Base-by-base conservation (phyloP, 1,140 invertebrate genomes). In the Coboldia fuscipes region DNA sequence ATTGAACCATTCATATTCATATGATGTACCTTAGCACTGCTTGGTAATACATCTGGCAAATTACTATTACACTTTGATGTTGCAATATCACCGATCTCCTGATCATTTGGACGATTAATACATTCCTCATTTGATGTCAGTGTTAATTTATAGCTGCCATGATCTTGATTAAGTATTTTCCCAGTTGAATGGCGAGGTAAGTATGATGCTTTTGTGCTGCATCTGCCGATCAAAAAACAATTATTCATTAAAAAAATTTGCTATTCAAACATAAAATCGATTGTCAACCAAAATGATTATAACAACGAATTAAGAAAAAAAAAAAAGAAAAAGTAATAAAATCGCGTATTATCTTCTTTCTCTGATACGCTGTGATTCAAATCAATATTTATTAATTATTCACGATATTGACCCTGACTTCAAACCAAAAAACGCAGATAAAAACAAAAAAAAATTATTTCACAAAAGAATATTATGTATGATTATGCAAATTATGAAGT, bases 201-300 rank as follows among this genome's bases (percentile, higher is more conserved):
- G 50, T 78, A 79, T 23, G 76, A 79, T 37, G 75, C 75, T 57
- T 81, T 80, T 13, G 76, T 78, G 45, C 78, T 73, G 43, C 70
- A 77, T 58, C 76, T 81, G 62, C 4, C 67, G 68, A 33, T 42
- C 45, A 42, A 47, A 34, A 31, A 39, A 22, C 38, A 20, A 4
- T n/a, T 24, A 24, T 7, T 34, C n/a, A n/a, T n/a, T n/a, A n/a
- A n/a, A n/a, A n/a, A n/a, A n/a, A n/a, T n/a, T n/a, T n/a, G n/a
- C n/a, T n/a, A n/a, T n/a, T n/a, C n/a, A n/a, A n/a, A n/a, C n/a
- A n/a, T n/a, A n/a, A n/a, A n/a, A n/a, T n/a, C n/a, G n/a, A n/a
- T n/a, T n/a, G n/a, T n/a, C n/a, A 38, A 32, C 18, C 4, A 26
- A 34, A 20, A 18, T 15, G 27, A 36, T 17, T 5, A 3, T 19